phyloP scores from a whole-genome alignment of 2,888 invertebrate species.

The Pilophorus perplexus region DNA sequence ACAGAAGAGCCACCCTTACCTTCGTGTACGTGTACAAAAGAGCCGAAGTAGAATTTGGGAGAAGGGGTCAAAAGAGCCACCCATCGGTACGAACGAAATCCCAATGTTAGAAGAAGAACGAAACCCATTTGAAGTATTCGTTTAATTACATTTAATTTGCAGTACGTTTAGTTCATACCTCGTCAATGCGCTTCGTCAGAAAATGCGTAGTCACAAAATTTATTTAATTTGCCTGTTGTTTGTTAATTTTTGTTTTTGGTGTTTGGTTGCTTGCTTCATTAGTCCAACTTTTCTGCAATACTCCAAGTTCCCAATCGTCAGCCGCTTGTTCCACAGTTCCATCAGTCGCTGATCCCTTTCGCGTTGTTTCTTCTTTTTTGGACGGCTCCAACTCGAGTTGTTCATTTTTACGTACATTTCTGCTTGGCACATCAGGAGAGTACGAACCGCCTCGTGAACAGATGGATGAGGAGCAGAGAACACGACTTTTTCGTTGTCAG shows the following conservation, averaged over 20 bases:
- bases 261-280: neutral
- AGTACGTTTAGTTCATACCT: neutral
- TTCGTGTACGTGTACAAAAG: neutral
- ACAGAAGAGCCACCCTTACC: neutral
- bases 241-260: slow-evolving; percentile 2
- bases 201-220: neutral
- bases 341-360: slow-evolving; percentile 7
- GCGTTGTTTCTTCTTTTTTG: neutral
- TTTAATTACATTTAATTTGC: neutral
- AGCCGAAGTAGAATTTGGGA: neutral
- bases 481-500: too few relatives aligned
- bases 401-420: slow-evolving; percentile 9
- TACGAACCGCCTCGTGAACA: neutral
- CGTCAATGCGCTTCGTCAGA: neutral
- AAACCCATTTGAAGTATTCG: neutral
- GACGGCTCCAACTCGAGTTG: slow-evolving; percentile 6
- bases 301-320: slow-evolving; percentile 9
- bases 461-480: neutral
- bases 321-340: slow-evolving; percentile 9
- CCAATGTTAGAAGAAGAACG: neutral
- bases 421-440: slow-evolving; percentile 9
- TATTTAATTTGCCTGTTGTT: neutral
- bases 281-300: slow-evolving; percentile 3
- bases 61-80: neutral
- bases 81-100: neutral